Evolutionary conservation across 2,888 invertebrate genomes (phyloP), one percentile per base, ranked within the genome.

Genomic region (Brachyptera putata): DNA sequence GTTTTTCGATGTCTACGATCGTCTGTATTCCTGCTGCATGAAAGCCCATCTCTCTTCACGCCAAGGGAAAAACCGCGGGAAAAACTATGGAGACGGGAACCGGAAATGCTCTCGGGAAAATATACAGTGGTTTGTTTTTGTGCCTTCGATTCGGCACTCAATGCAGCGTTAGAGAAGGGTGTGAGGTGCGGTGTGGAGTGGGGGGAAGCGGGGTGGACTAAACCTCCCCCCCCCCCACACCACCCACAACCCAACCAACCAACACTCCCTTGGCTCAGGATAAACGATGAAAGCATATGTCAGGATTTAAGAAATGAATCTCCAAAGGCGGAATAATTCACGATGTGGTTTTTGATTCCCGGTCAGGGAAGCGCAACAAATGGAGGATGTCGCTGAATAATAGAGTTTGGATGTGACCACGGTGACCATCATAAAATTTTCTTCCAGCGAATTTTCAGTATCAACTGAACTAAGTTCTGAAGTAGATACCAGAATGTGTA

Each of bases 311-410:
- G 56, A 58, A 61, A 61, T 61, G 55, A 53, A 58, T 58, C 58
- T 58, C 61, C 58, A 30, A 43, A 36, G 61, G 55, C 39, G 36
- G 61, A 61, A 58, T 61, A 61, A 61, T 58, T 61, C 61, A 61
- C 58, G 58, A 58, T 58, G 58, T 48, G 50, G 55, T 57, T 61
- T 58, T 56, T 61, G 59, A 59, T 41, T 59, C 57, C 50, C 53
- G 14, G 9, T n/a, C n/a, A n/a, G n/a, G n/a, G n/a, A n/a, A n/a
- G n/a, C n/a, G n/a, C n/a, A n/a, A n/a, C n/a, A n/a, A n/a, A n/a
- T n/a, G n/a, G n/a, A n/a, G n/a, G n/a, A n/a, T n/a, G n/a, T n/a
- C n/a, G n/a, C n/a, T n/a, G n/a, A n/a, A n/a, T n/a, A n/a, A n/a
- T n/a, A n/a, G n/a, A n/a, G n/a, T n/a, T n/a, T n/a, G n/a, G n/a